These are phyloP conservation scores for Aphelenchoides bicaudatus DNA, from an alignment of 2,888 invertebrate genomes.

Conservation along the genomic window DNA sequence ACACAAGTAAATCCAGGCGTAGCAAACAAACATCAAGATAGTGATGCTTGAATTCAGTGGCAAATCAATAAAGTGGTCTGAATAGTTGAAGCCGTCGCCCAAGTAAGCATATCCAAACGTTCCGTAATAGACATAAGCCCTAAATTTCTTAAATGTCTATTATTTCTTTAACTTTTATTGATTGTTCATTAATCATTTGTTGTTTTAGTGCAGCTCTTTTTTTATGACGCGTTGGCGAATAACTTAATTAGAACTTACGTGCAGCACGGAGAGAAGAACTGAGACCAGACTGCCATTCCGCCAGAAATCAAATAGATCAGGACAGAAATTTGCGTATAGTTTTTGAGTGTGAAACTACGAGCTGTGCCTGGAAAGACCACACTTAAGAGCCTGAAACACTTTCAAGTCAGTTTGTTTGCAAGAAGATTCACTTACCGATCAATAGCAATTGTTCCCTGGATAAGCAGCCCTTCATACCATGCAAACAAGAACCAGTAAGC, in stretches of 20 bases:
- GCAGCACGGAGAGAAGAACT: conserved; percentile 12
- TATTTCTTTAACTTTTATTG: background rate
- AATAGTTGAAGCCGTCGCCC: conserved; percentile 11
- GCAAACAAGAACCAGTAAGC: conserved; percentile 3
- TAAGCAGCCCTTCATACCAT: conserved; percentile 9
- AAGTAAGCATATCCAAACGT: conserved; percentile 13
- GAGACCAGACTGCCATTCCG: conserved; percentile 1
- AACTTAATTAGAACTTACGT: conserved; percentile 5
- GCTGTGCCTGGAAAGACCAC: background rate
- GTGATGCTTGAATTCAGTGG: conserved; percentile 8
- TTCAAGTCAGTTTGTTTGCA: background rate
- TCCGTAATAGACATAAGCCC: conserved; percentile 16
- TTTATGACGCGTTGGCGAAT: background rate
- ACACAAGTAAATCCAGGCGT: conserved; percentile 1
- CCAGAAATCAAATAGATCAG: background rate
- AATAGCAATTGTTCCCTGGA: conserved; percentile 13
- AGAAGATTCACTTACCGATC: background rate
- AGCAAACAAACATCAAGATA: conserved; percentile 1
- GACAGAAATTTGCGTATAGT: background rate
- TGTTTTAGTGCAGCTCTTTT: no score
- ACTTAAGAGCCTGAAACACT: background rate
- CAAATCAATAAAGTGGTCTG: conserved; percentile 8
- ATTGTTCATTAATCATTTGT: no score
- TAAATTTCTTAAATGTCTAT: background rate
- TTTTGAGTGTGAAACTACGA: background rate